Conservation (phyloP, 2,113 vertebrate genomes). For the Penelope pileata region DNA sequence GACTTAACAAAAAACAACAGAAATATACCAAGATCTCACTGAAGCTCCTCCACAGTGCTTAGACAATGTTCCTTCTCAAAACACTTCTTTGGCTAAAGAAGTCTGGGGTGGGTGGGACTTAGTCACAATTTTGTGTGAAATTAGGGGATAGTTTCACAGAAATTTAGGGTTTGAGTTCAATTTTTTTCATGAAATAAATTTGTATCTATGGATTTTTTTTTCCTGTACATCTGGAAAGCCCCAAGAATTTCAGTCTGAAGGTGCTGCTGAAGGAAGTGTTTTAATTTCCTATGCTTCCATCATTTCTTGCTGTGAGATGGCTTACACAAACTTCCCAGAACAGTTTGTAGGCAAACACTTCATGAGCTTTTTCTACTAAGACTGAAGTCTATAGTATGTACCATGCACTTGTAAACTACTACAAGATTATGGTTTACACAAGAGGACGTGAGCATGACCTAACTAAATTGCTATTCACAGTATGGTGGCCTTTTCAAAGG, state of each 20-base stretch:
- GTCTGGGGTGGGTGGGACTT: neutral
- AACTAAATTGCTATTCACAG: constrained; percentile 4
- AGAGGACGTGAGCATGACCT: neutral
- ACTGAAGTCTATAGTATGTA: neutral
- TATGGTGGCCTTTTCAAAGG: neutral
- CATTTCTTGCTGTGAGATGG: neutral
- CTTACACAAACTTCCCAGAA: neutral
- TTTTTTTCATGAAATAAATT: constrained; percentile 11
- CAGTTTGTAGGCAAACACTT: neutral
- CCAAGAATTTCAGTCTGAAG: neutral
- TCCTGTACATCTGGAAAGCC: neutral
- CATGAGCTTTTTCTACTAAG: neutral
- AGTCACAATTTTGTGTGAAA: neutral
- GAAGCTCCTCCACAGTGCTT: neutral
- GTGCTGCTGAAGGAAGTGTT: neutral
- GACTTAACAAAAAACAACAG: neutral
- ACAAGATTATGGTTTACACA: neutral
- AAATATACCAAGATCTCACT: neutral
- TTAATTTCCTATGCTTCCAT: neutral
- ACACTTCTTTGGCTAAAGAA: neutral
- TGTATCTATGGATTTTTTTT: neutral
- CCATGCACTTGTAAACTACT: neutral
- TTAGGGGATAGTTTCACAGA: neutral
- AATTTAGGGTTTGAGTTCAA: neutral
- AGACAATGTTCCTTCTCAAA: neutral